Evolutionary conservation across 2,797 vertebrate species (phyloP).

Genomic region (Pipistrellus kuhlii): DNA sequence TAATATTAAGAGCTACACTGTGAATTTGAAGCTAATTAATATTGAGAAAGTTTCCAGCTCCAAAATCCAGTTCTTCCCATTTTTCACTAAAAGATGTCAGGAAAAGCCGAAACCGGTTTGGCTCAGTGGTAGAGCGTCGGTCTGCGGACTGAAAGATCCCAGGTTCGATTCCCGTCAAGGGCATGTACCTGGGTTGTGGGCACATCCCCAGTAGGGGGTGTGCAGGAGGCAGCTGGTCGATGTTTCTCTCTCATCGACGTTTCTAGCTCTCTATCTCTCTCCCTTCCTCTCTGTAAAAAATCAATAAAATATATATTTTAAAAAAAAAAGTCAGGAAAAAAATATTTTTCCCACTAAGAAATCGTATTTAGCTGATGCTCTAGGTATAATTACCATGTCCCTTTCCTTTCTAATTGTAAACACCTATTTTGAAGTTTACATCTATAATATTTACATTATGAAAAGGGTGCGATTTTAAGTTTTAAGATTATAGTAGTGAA

Average conservation of each 20-base stretch:
- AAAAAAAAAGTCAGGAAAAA: background rate
- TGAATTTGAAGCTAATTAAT: conserved; percentile 42
- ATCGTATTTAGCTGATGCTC: conserved; percentile 18
- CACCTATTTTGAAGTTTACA: conserved; percentile 47
- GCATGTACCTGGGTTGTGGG: no score
- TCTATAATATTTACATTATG: background rate
- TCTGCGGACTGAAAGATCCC: no score
- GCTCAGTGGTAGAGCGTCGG: no score
- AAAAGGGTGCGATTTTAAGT: background rate
- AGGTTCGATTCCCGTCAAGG: no score
- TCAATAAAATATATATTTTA: no score
- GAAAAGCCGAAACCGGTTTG: no score
- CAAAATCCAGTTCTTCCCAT: background rate
- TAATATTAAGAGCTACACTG: background rate
- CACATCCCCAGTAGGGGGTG: no score
- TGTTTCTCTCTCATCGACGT: no score
- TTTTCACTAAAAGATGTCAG: conserved; percentile 18
- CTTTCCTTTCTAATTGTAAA: conserved; percentile 49
- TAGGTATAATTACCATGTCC: background rate
- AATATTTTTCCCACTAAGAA: conserved; percentile 16
- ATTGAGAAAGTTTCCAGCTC: conserved; percentile 29
- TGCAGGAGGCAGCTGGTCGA: no score
- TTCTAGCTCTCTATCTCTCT: no score
- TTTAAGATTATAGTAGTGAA: conserved; percentile 1
- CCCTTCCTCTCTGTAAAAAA: no score